These are phyloP conservation scores for Neostethus bicornis DNA, from an alignment of 2,797 vertebrate genomes.

Conservation along the genomic window DNA sequence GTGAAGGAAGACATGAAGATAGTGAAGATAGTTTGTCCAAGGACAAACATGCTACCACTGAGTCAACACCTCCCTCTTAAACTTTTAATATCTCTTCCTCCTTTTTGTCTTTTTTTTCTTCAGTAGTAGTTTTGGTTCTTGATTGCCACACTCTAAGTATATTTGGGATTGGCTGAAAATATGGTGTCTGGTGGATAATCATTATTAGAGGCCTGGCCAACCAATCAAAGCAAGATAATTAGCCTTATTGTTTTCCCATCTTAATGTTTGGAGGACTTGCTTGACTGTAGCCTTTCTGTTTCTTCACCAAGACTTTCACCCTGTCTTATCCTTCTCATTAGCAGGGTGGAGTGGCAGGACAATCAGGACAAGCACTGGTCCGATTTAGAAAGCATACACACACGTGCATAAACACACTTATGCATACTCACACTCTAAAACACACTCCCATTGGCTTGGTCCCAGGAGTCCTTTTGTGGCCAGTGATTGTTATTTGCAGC, in stretches of 20 bases:
- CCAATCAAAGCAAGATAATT: constrained; percentile 62
- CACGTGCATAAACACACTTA: not conserved
- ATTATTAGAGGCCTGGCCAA: constrained; percentile 30
- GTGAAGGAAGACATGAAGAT: no score
- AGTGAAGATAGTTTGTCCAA: no score
- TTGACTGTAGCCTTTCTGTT: not conserved
- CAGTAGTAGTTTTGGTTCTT: constrained; percentile 3
- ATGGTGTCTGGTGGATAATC: constrained; percentile 26
- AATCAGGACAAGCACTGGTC: constrained; percentile 40
- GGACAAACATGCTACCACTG: no score
- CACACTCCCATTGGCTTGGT: constrained; percentile 8
- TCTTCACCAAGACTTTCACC: constrained; percentile 21
- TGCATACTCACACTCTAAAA: constrained; percentile 1
- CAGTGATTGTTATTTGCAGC: constrained; percentile 64
- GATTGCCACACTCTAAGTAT: constrained; percentile 25
- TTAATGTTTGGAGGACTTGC: constrained; percentile 22
- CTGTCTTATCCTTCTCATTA: constrained; percentile 33
- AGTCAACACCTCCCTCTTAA: no score
- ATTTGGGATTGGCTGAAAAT: constrained; percentile 32
- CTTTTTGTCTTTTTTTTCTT: not conserved
- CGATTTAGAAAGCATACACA: not conserved
- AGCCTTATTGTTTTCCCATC: constrained; percentile 35
- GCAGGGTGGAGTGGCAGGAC: constrained; percentile 34
- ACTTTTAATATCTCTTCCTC: constrained; percentile 7
- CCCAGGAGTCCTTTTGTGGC: constrained; percentile 49